Percentiles rank a stretch among this genome's conserved stretches.
Conservation (phyloP, 2,888 invertebrate genomes). For the Eupelmus urozonus region DNA sequence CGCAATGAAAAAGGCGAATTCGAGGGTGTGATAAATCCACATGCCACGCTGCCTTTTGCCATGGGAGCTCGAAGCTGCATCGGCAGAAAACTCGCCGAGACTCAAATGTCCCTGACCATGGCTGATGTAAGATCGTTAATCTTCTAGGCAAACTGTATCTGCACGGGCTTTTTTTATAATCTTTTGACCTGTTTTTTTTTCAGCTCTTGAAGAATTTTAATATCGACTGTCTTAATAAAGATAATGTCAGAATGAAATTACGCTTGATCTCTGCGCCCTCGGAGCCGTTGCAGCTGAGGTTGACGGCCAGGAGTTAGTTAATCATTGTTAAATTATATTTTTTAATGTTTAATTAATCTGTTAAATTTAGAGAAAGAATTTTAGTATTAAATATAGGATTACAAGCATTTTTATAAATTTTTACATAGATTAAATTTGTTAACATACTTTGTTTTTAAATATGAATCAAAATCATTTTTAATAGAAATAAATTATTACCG, state of each 20-base stretch:
- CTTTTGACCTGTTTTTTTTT: constrained; percentile 65
- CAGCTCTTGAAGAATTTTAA: constrained; percentile 79
- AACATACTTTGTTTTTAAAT: neutral
- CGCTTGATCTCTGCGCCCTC: constrained; percentile 82
- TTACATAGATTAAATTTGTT: constrained; percentile 7
- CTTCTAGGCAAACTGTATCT: neutral
- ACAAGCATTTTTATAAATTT: constrained; percentile 6
- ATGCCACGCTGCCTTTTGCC: constrained; percentile 89
- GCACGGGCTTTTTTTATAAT: neutral
- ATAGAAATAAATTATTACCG: too few relatives aligned
- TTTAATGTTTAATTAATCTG: neutral
- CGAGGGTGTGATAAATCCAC: constrained; percentile 79
- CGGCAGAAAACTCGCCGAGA: constrained; percentile 88
- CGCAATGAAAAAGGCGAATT: constrained; percentile 79
- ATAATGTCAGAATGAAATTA: constrained; percentile 79
- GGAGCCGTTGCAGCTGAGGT: constrained; percentile 77
- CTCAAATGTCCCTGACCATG: constrained; percentile 85
- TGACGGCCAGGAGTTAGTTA: constrained; percentile 38
- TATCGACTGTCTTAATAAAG: constrained; percentile 79
- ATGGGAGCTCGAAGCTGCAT: constrained; percentile 90
- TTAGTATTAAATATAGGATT: constrained; percentile 9
- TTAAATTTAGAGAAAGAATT: neutral
- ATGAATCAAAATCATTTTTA: neutral
- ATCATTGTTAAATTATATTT: constrained; percentile 16
- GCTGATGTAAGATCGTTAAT: constrained; percentile 79